phyloP scores from a whole-genome alignment of 2,797 vertebrate species.

The Galaxias olidus region DNA sequence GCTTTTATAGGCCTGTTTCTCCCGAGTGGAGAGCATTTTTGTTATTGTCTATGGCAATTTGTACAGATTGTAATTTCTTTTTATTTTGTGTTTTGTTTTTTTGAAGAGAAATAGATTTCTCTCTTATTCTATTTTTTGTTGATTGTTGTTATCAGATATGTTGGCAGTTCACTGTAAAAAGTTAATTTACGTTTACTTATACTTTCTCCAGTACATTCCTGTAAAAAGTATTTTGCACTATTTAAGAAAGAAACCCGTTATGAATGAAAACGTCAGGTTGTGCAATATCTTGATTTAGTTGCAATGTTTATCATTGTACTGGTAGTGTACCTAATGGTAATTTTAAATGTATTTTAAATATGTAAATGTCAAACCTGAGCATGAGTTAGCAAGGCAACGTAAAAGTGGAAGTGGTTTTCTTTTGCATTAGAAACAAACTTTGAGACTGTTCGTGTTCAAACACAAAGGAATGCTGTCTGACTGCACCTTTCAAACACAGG shows the following conservation, averaged over 20 bases:
- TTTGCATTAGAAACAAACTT: slow-evolving; percentile 57
- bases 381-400: slow-evolving; percentile 85
- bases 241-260: slow-evolving; percentile 84
- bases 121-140: slow-evolving; percentile 43
- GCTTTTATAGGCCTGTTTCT: slow-evolving; percentile 77
- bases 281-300: slow-evolving; percentile 92
- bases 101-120: slow-evolving; percentile 66
- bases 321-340: slow-evolving; percentile 89
- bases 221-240: slow-evolving; percentile 98
- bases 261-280: slow-evolving; percentile 89
- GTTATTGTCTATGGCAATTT: slow-evolving; percentile 93
- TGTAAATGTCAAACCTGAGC: slow-evolving; percentile 97
- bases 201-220: slow-evolving; percentile 92
- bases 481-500: not conserved
- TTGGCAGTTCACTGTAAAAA: slow-evolving; percentile 89
- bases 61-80: slow-evolving; percentile 84
- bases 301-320: slow-evolving; percentile 91
- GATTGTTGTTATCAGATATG: slow-evolving; percentile 74
- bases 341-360: slow-evolving; percentile 99
- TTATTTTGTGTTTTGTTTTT: slow-evolving; percentile 61
- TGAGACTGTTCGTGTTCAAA: slow-evolving; percentile 72
- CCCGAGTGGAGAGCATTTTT: slow-evolving; percentile 83
- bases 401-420: slow-evolving; percentile 74
- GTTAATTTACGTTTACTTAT: slow-evolving; percentile 75
- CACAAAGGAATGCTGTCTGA: not conserved